Percentiles rank a stretch among this genome's conserved stretches.
Conservation (phyloP, 2,797 vertebrate genomes). For the Sebastes elongatus region DNA sequence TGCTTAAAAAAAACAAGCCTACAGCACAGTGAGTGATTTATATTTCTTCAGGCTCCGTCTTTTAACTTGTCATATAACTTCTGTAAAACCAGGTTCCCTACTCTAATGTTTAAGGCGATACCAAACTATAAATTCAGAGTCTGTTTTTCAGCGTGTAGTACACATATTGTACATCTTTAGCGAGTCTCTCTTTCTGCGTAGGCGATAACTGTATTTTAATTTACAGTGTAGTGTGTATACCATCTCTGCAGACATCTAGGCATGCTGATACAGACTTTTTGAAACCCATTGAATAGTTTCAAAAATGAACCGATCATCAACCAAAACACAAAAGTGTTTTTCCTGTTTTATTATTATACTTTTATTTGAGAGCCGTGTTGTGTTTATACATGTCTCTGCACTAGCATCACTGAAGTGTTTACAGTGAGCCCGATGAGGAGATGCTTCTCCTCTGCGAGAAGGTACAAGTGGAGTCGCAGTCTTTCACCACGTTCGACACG, state of each 20-base stretch:
- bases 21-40: neutral
- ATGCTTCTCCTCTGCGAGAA: conserved; percentile 26
- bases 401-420: conserved; percentile 18
- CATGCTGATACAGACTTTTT: neutral
- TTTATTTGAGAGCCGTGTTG: neutral
- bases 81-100: neutral
- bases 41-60: neutral
- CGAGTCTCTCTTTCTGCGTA: neutral
- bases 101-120: neutral
- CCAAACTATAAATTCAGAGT: neutral
- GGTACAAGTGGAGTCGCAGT: conserved; percentile 51
- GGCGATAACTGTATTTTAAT: neutral
- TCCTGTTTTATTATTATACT: neutral
- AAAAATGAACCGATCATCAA: neutral
- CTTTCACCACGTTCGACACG: conserved; percentile 43
- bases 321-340: neutral
- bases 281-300: neutral
- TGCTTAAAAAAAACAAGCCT: neutral
- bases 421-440: conserved; percentile 29
- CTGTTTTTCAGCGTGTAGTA: neutral
- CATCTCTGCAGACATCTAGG: neutral
- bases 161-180: neutral
- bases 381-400: conserved; percentile 24
- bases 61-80: neutral
- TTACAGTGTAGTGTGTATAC: neutral